Evolutionary conservation across 2,113 vertebrate genomes (phyloP), one percentile per base, ranked within the genome.

Genomic region (Indicator maculatus): DNA sequence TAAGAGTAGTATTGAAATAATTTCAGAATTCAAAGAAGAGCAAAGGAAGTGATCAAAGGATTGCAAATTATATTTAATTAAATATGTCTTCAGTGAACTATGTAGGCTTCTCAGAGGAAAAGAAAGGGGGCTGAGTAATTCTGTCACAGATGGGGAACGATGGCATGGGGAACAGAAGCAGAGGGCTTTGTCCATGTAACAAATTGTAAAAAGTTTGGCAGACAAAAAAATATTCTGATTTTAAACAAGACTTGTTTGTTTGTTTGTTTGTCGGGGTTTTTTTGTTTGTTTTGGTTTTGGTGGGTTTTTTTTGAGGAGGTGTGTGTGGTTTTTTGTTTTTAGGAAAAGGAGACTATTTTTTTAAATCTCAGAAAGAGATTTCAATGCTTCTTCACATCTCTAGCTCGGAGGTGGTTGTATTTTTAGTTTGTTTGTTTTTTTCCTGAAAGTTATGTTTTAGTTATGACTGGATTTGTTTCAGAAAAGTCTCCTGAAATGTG

Each of bases 61-160:
- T 73, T 89, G 59, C 10, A 87, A 91, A 93, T 81, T 59, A 63
- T 41, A 5, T 16, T 56, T 81, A 92, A 86, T 88, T 86, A 93
- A 79, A 84, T 75, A 89, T 66, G 38, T 6, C n/a, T 91, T 82
- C 45, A 87, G 30, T 65, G 70, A 82, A 89, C 39, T 87, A 91
- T 58, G 15, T 9, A 45, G 36, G 14, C 13, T 89, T 89, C 77
- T 92, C 71, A 65, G n/a, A 84, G n/a, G 31, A 27, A 24, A 33
- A 69, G 36, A 60, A 53, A 77, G 9, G 23, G 16, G 16, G 15
- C 50, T 86, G 73, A 33, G 45, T 70, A 65, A 83, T 91, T 83
- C 79, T 91, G 52, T 91, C 76, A 89, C 36, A 80, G 63, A 39
- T 61, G 61, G 8, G 18, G 27, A 89, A 69, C 87, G 78, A 23